phyloP scores from a whole-genome alignment of 2,797 vertebrate genomes.

The Karalla daura region DNA sequence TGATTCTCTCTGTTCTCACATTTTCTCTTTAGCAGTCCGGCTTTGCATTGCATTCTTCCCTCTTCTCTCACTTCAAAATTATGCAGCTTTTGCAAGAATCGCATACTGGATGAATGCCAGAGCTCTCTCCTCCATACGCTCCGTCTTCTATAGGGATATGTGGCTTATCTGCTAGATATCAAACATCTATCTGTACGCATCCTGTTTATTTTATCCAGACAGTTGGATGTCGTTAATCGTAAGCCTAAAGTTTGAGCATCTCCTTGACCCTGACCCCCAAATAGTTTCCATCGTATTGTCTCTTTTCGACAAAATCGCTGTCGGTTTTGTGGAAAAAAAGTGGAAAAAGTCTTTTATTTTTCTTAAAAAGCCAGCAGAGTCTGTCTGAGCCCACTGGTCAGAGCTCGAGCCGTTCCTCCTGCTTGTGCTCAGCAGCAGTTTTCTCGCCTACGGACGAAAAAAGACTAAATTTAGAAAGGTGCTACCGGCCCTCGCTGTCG shows the following conservation, averaged over 20 bases:
- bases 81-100: not conserved
- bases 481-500: not conserved
- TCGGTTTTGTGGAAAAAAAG: too few relatives aligned
- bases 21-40: not conserved
- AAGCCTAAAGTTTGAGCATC: conserved; percentile 1
- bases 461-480: conserved; percentile 10
- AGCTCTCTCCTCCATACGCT: not conserved
- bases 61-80: not conserved
- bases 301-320: too few relatives aligned
- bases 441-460: conserved; percentile 4
- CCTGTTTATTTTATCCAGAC: conserved; percentile 19
- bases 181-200: not conserved
- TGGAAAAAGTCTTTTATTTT: too few relatives aligned
- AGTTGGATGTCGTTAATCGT: too few relatives aligned
- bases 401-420: too few relatives aligned
- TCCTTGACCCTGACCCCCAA: not conserved
- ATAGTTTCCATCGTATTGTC: not conserved
- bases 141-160: not conserved
- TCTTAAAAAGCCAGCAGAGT: too few relatives aligned
- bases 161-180: not conserved
- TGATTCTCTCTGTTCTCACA: not conserved
- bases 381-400: too few relatives aligned
- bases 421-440: conserved; percentile 1
- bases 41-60: not conserved
- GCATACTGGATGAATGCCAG: not conserved